Evolutionary conservation across 2,888 invertebrate genomes (phyloP).

Genomic region (Oscheius onirici): DNA sequence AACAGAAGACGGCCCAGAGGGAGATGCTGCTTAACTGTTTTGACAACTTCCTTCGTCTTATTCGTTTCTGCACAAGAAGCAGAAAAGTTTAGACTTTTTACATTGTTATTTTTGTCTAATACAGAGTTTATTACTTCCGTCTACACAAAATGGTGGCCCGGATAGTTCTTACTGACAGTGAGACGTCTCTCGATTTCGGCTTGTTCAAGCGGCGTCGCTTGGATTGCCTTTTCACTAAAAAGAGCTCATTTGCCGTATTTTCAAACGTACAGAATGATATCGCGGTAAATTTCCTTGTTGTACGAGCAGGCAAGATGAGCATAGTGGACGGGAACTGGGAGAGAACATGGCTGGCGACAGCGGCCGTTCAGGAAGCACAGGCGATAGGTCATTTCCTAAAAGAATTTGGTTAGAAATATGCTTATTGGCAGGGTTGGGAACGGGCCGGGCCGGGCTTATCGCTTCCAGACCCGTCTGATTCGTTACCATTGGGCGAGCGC

Average conservation of each 20-base stretch:
- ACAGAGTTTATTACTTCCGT: no score
- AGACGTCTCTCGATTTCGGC: slow-evolving; percentile 20
- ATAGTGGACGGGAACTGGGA: slow-evolving; percentile 98
- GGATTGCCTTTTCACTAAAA: not conserved
- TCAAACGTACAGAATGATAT: slow-evolving; percentile 15
- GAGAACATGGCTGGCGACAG: slow-evolving; percentile 91
- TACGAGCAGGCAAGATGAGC: slow-evolving; percentile 98
- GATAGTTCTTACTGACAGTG: slow-evolving; percentile 4
- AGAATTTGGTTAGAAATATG: no score
- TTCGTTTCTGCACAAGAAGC: no score
- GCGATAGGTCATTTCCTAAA: slow-evolving; percentile 55
- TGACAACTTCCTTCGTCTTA: no score
- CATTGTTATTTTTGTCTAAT: not conserved
- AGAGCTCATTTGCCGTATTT: not conserved
- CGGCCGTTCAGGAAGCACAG: slow-evolving; percentile 49
- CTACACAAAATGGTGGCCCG: slow-evolving; percentile 36
- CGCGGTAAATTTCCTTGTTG: slow-evolving; percentile 78
- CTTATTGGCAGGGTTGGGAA: no score
- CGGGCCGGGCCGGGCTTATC: no score
- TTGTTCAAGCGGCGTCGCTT: not conserved
- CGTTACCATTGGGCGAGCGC: no score
- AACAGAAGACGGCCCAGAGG: no score
- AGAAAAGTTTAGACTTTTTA: no score
- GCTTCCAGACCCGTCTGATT: no score
- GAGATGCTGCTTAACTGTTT: no score